phyloP scores from a whole-genome alignment of 2,888 invertebrate species.

The Drosophila incognita region DNA sequence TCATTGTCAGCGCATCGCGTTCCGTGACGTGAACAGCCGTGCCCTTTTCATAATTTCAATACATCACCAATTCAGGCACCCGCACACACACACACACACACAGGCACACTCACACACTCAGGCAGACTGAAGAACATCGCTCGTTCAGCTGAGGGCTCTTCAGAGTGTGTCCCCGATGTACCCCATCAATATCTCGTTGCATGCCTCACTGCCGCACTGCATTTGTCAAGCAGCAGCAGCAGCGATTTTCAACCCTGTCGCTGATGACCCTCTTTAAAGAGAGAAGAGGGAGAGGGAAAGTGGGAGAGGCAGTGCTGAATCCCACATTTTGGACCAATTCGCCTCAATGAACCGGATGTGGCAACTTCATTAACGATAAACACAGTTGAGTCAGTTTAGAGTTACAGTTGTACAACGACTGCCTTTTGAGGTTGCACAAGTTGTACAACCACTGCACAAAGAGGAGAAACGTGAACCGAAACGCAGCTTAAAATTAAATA shows the following conservation, averaged over 20 bases:
- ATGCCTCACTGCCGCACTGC: constrained; percentile 62
- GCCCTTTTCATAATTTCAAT: constrained; percentile 78
- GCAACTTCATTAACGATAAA: constrained; percentile 59
- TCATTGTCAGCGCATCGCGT: constrained; percentile 66
- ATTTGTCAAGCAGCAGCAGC: constrained; percentile 56
- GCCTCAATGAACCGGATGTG: constrained; percentile 59
- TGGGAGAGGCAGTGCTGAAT: not conserved
- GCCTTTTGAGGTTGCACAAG: constrained; percentile 5
- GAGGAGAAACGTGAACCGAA: not conserved
- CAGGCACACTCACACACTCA: not conserved
- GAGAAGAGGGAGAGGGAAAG: not conserved
- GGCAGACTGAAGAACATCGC: constrained; percentile 9
- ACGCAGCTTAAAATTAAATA: not conserved
- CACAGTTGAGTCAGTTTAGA: constrained; percentile 24
- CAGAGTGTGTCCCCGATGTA: constrained; percentile 7
- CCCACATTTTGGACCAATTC: constrained; percentile 39
- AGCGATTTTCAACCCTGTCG: constrained; percentile 43
- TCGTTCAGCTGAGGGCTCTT: constrained; percentile 58
- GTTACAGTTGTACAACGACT: constrained; percentile 28
- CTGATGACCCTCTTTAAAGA: constrained; percentile 2
- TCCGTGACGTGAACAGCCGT: constrained; percentile 60
- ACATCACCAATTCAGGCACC: constrained; percentile 54
- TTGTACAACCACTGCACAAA: constrained; percentile 20
- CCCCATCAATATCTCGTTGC: constrained; percentile 16
- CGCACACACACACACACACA: constrained; percentile 19